Evolutionary conservation across 2,797 vertebrate genomes (phyloP), one percentile per base, ranked within the genome.

Genomic region (Mastacembelus armatus): DNA sequence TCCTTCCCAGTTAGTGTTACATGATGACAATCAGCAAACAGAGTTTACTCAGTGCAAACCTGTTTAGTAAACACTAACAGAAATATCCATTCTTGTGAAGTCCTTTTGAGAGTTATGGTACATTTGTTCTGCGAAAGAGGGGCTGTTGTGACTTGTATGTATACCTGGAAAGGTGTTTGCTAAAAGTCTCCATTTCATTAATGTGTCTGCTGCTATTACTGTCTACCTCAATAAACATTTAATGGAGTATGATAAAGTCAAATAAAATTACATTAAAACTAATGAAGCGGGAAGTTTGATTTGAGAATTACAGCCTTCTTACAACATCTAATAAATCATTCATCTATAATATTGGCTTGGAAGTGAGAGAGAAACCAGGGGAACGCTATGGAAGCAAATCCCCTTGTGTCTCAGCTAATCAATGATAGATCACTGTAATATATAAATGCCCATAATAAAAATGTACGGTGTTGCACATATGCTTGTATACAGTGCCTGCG

Each of bases 311-410:
- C 50, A 51, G 18, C 26, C 54, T 5, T 72, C 51, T 47, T 70
- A 44, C 62, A 51, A 39, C 69, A 71, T 76, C 76, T 74, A 66
- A 80, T 85, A 68, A 85, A 81, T 81, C 64, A 72, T 74, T 81
- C 39, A 67, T 71, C 39, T 7, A 22, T 56, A 64, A 68, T 67
- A 71, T 62, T 81, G 47, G 66, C 69, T 68, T 44, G 10, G 22
- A 79, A 80, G 70, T 79, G 29, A 74, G 60, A 66, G 45, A 69
- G 32, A 83, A 69, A 76, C 68, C 58, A 11, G 29, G 12, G 40
- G 50, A 78, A 74, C 7, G 26, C 29, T 47, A 9, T 22, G 42
- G 78, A n/a, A 50, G 67, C 30, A 64, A 78, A 54, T 47, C 30
- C 54, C 22, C 29, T 45, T 71, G 40, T 42, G 45, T 45, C 36